phyloP scores from a whole-genome alignment of 2,888 invertebrate genomes.

The Heliconius ismenius region DNA sequence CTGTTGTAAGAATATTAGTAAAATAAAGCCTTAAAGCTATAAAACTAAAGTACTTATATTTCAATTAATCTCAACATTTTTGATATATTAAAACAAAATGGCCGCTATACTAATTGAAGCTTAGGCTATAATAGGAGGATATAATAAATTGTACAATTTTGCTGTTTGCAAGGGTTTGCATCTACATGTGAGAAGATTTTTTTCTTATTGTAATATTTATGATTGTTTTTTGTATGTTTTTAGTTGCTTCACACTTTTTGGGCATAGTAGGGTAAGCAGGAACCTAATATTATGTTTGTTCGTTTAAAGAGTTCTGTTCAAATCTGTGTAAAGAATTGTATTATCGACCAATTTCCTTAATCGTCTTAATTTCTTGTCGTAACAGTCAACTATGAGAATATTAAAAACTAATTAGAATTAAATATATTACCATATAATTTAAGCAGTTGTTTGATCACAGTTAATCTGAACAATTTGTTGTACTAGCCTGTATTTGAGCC shows the following conservation, averaged over 20 bases:
- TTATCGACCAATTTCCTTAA: background rate
- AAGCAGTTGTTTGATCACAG: no score
- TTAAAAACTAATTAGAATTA: no score
- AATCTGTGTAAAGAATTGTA: background rate
- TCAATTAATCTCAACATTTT: background rate
- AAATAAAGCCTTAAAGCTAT: background rate
- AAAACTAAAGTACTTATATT: background rate
- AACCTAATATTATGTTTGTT: no score
- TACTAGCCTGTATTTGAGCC: background rate
- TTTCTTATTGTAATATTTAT: no score
- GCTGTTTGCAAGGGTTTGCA: slow-evolving; percentile 10
- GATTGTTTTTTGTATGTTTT: no score
- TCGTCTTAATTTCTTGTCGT: no score
- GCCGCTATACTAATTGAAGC: slow-evolving; percentile 10
- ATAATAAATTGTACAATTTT: slow-evolving; percentile 2
- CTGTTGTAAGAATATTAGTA: background rate
- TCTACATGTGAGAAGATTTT: background rate
- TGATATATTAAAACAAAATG: slow-evolving; percentile 10
- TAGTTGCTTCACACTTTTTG: no score
- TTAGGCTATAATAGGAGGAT: background rate
- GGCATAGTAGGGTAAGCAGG: no score
- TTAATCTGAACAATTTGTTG: background rate
- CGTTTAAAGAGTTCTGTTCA: background rate
- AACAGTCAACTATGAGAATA: no score
- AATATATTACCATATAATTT: no score